phyloP scores from a whole-genome alignment of 2,113 vertebrate species.

The Trichechus manatus region DNA sequence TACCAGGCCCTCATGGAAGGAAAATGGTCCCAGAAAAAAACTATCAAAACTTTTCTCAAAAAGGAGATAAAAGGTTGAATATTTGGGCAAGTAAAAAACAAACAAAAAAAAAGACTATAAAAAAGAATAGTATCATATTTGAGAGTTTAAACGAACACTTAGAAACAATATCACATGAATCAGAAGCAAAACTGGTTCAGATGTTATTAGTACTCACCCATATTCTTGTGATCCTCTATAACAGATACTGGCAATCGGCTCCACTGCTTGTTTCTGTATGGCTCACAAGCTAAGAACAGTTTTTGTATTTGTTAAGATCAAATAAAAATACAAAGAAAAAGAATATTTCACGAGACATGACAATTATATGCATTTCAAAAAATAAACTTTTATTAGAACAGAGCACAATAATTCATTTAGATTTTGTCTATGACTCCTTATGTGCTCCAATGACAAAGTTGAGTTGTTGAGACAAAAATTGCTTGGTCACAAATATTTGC shows the following conservation, averaged over 20 bases:
- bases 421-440: not conserved
- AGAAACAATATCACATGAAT: not conserved
- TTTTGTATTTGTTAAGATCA: not conserved
- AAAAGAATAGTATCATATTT: not conserved
- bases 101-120: not conserved
- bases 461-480: not conserved
- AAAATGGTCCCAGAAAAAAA: not conserved
- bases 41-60: not conserved
- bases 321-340: not conserved
- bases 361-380: not conserved
- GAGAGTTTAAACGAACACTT: not conserved
- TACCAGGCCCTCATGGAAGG: not conserved
- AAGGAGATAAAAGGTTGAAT: not conserved
- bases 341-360: not conserved
- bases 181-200: not conserved
- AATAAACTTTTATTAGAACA: not conserved
- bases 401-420: not conserved
- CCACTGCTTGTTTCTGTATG: not conserved
- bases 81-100: not conserved
- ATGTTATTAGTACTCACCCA: not conserved
- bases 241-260: not conserved
- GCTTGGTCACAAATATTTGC: not conserved
- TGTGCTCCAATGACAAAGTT: not conserved
- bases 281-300: not conserved
- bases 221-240: not conserved